Conservation (phyloP, 2,113 vertebrate species). For the Strix uralensis region DNA sequence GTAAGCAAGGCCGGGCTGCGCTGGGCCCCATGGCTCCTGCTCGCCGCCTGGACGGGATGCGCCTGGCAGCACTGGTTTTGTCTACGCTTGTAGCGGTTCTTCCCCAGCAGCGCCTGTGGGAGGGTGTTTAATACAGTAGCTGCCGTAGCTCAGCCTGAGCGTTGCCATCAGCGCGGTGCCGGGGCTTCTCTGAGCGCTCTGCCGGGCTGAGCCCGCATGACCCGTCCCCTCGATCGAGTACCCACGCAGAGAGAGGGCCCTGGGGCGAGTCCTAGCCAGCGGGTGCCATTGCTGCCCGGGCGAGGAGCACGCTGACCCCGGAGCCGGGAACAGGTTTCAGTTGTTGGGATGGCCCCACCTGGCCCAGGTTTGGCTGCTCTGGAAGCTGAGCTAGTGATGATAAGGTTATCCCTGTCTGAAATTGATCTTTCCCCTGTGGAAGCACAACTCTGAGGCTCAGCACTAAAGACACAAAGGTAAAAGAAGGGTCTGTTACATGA, state of each 20-base stretch:
- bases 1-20: neutral
- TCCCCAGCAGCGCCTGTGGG: too few species aligned
- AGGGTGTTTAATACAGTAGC: fast-evolving
- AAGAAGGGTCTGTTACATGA: fast-evolving
- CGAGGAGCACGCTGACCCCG: fast-evolving
- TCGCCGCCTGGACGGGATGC: neutral
- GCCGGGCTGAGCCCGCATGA: fast-evolving
- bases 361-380: neutral
- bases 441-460: constrained; percentile 63
- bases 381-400: constrained; percentile 66
- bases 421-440: constrained; percentile 38
- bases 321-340: fast-evolving
- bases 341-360: fast-evolving
- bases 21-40: neutral
- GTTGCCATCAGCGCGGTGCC: fast-evolving
- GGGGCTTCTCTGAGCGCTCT: too few species aligned
- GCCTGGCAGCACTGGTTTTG: neutral
- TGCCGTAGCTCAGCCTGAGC: neutral
- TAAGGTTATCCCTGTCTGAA: constrained; percentile 76
- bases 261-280: fast-evolving
- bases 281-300: neutral
- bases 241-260: fast-evolving
- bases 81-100: fast-evolving
- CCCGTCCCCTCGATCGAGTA: fast-evolving
- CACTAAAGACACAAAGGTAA: neutral